Evolutionary conservation across 53 echinoderm and acorn worm species (phyloP).

Genomic region (Echinometra lucunter): DNA sequence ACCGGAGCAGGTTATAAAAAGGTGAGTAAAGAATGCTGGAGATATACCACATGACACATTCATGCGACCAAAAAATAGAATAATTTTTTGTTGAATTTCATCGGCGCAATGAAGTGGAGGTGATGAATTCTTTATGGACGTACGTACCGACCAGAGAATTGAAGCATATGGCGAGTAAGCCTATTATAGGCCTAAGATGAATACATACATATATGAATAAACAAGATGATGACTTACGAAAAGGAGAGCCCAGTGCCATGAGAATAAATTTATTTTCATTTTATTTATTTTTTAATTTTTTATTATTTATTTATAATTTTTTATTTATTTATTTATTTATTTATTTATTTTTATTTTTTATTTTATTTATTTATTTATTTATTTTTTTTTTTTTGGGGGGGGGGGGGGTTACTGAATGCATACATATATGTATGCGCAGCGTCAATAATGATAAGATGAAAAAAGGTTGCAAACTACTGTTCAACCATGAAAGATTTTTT

Average conservation of each 20-base stretch:
- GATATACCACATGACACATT: not conserved
- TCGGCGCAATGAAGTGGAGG: not conserved
- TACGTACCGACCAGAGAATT: not conserved
- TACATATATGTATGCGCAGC: too few species aligned
- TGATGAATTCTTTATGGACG: not conserved
- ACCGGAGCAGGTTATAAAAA: not conserved
- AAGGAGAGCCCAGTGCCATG: not conserved
- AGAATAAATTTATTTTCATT: too few species aligned
- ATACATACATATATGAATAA: slow-evolving; percentile 20
- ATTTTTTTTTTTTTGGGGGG: too few species aligned
- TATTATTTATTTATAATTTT: too few species aligned
- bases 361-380: too few species aligned
- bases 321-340: too few species aligned
- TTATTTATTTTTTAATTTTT: too few species aligned
- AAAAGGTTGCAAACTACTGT: too few species aligned
- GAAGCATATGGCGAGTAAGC: not conserved
- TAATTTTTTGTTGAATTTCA: not conserved
- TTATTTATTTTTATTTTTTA: too few species aligned
- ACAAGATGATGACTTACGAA: not conserved
- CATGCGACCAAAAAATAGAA: not conserved
- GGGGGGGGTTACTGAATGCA: too few species aligned
- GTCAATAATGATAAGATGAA: too few species aligned
- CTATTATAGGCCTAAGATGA: not conserved
- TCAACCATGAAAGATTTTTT: too few species aligned
- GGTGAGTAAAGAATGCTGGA: not conserved